Evolutionary conservation across 2,888 invertebrate genomes (phyloP), one percentile per base, ranked within the genome.

Genomic region (Octodonta nipae): DNA sequence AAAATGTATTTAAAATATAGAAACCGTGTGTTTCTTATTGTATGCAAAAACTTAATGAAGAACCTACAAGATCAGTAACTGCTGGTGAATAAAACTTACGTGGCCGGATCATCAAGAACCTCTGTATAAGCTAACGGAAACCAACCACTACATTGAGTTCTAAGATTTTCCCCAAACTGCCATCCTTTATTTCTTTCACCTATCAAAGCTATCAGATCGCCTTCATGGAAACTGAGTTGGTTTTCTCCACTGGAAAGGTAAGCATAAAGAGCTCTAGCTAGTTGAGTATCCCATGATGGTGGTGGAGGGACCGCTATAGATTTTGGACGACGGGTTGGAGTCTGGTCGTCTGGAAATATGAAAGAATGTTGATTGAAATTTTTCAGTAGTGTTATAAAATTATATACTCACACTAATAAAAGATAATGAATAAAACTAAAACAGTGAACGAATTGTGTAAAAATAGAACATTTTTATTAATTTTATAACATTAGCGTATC

Each of bases 41-140:
- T n/a, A n/a, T n/a, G n/a, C n/a, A n/a, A n/a, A n/a, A n/a, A n/a
- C n/a, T n/a, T n/a, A n/a, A n/a, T n/a, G n/a, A n/a, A n/a, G n/a
- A n/a, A n/a, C n/a, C n/a, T n/a, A n/a, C n/a, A n/a, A 28, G 6
- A 28, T 28, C 15, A 4, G 2, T 28, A 33, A 41, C n/a, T n/a
- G n/a, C n/a, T n/a, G n/a, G n/a, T n/a, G n/a, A n/a, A n/a, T n/a
- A n/a, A n/a, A n/a, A 59, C 69, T 62, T 58, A 76, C 78, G 70
- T 67, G 44, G 68, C 60, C 43, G 73, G 69, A 44, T 77, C 78
- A 47, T 77, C 80, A 10, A 75, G 65, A 30, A 78, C 68, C 63
- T 89, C 89, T 15, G 91, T 89, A 54, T 91, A 92, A n/a, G 91
- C 89, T 40, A 91, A 65, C 1, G 92, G 92, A 63, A 92, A 92